A percentile compares a stretch with the other conserved stretches of the same genome.
phyloP scores from a whole-genome alignment of 2,888 invertebrate genomes.

The Drosophila peninsularis region DNA sequence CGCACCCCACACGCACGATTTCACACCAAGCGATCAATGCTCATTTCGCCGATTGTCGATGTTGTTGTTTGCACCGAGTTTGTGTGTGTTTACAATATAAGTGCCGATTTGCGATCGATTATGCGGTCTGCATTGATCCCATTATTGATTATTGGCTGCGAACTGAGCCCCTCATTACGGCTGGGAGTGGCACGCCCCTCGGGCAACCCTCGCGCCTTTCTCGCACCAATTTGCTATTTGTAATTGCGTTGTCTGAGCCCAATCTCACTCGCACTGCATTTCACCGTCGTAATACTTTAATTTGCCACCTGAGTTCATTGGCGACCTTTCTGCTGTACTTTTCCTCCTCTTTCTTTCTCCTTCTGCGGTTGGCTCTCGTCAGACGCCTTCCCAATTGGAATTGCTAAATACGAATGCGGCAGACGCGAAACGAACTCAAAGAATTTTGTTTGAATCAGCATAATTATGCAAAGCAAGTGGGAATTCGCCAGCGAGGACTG shows the following conservation, averaged over 20 bases:
- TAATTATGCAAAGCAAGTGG: constrained; percentile 30
- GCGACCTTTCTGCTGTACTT: constrained; percentile 31
- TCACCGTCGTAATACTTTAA: constrained; percentile 73
- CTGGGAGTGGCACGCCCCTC: constrained; percentile 3
- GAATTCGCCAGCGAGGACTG: not conserved
- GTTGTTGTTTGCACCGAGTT: constrained; percentile 9
- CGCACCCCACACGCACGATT: constrained; percentile 48
- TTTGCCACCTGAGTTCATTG: constrained; percentile 76
- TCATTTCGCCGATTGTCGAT: constrained; percentile 61
- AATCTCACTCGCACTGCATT: constrained; percentile 39
- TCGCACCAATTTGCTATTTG: constrained; percentile 63
- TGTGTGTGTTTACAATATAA: not conserved
- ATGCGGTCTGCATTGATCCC: constrained; percentile 72
- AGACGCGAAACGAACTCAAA: constrained; percentile 77
- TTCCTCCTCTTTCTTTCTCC: not conserved
- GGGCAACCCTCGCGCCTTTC: constrained; percentile 7
- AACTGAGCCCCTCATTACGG: constrained; percentile 53
- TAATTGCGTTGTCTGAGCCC: constrained; percentile 72
- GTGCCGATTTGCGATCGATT: constrained; percentile 67
- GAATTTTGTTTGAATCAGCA: constrained; percentile 56
- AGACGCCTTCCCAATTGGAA: constrained; percentile 45
- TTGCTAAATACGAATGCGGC: constrained; percentile 67
- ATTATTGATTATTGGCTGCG: constrained; percentile 63
- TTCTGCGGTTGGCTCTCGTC: constrained; percentile 18
- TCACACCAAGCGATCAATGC: constrained; percentile 64